phyloP scores from a whole-genome alignment of 2,113 vertebrate species.

The Paracanthobrama guichenoti region DNA sequence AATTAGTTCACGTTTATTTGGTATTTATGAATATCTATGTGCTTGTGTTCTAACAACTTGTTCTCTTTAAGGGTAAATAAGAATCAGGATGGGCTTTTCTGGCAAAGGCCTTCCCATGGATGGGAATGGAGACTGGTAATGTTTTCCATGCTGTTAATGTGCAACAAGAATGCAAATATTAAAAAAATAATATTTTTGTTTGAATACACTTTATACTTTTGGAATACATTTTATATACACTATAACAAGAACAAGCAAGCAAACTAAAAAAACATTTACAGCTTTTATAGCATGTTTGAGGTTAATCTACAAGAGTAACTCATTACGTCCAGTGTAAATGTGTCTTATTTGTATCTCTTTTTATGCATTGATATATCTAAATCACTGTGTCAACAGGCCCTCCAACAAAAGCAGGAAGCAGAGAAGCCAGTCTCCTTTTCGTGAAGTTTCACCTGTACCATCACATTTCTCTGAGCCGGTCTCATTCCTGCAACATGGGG shows the following conservation, averaged over 20 bases:
- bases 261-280: not conserved
- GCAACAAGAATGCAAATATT: not conserved
- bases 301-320: no score
- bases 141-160: not conserved
- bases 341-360: not conserved
- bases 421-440: conserved; percentile 44
- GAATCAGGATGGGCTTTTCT: conserved; percentile 22
- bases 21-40: not conserved
- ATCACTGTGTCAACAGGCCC: conserved; percentile 25
- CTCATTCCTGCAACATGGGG: conserved; percentile 46
- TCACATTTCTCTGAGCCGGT: conserved; percentile 58
- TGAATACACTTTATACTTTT: not conserved
- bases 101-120: conserved; percentile 30
- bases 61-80: conserved; percentile 35
- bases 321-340: not conserved
- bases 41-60: conserved; percentile 14
- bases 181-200: not conserved
- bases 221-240: not conserved
- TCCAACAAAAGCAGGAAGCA: conserved; percentile 26
- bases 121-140: conserved; percentile 46
- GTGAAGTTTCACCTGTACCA: conserved; percentile 58
- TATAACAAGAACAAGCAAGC: not conserved
- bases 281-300: not conserved
- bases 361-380: no score
- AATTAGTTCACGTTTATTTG: conserved; percentile 19